Evolutionary conservation across 2,113 vertebrate species (phyloP).

Genomic region (Mastomys coucha): DNA sequence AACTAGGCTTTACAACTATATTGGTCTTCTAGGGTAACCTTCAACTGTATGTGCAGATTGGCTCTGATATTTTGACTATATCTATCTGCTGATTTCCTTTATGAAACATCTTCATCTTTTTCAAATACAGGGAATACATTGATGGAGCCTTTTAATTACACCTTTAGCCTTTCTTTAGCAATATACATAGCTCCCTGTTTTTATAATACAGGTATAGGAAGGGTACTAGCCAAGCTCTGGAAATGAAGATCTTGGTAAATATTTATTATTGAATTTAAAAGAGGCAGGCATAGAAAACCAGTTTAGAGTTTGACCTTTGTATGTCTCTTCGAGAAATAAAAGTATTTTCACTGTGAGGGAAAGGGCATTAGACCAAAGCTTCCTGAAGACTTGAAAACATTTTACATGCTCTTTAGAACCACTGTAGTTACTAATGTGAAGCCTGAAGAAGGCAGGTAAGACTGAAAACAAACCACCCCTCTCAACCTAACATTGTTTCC

Average conservation of each 20-base stretch:
- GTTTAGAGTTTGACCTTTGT: constrained; percentile 52
- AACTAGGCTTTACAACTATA: constrained; percentile 51
- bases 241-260: constrained; percentile 53
- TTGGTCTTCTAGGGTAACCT: constrained; percentile 35
- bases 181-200: not conserved
- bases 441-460: constrained; percentile 33
- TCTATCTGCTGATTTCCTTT: constrained; percentile 11
- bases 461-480: constrained; percentile 34
- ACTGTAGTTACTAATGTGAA: not conserved
- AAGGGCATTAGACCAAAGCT: constrained; percentile 54
- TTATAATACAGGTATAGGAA: not conserved
- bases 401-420: constrained; percentile 14
- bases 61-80: constrained; percentile 38
- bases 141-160: not conserved
- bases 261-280: constrained; percentile 39
- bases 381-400: constrained; percentile 55
- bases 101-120: constrained; percentile 31
- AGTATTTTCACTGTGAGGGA: constrained; percentile 55
- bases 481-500: constrained; percentile 51
- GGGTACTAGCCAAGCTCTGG: constrained; percentile 25
- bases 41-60: constrained; percentile 25
- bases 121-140: constrained; percentile 4
- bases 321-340: constrained; percentile 62
- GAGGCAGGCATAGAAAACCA: constrained; percentile 10
- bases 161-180: constrained; percentile 37